phyloP scores from a whole-genome alignment of 2,113 vertebrate species.

The Mormyrus lacerda region DNA sequence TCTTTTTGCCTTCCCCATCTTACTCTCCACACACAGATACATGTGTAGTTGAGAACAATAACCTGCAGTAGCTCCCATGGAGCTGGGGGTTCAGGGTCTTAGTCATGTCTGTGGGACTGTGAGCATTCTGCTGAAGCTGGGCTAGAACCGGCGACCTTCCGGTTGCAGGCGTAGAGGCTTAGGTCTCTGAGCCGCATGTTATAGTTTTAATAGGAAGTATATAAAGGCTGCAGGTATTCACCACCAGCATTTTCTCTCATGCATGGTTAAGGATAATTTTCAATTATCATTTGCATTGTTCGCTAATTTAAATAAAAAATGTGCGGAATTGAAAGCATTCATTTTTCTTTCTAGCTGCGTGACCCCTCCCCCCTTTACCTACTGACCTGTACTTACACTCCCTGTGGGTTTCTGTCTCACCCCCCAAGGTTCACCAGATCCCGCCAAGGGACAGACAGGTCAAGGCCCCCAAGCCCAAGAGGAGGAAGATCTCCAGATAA shows the following conservation, averaged over 20 bases:
- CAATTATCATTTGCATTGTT: background rate
- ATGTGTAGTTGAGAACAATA: background rate
- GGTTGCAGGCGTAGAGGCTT: background rate
- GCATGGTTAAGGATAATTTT: background rate
- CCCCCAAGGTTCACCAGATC: slow-evolving; percentile 77
- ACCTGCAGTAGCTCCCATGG: background rate
- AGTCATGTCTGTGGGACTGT: too few relatives aligned
- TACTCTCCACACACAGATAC: background rate
- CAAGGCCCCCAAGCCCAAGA: slow-evolving; percentile 95
- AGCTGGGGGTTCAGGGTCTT: background rate
- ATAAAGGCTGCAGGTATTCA: background rate
- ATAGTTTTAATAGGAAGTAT: background rate
- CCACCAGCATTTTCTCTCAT: background rate
- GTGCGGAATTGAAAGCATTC: background rate
- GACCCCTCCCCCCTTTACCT: background rate
- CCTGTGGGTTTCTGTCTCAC: slow-evolving; percentile 20
- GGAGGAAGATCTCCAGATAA: slow-evolving; percentile 99
- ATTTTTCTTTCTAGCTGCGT: background rate
- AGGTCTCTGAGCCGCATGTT: background rate
- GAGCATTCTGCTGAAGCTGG: background rate
- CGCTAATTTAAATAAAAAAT: background rate
- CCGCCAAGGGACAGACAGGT: slow-evolving; percentile 87
- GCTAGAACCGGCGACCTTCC: background rate
- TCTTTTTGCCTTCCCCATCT: background rate
- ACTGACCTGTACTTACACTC: background rate